Conservation (phyloP, 2,888 invertebrate genomes). For the Megamerina dolium region DNA sequence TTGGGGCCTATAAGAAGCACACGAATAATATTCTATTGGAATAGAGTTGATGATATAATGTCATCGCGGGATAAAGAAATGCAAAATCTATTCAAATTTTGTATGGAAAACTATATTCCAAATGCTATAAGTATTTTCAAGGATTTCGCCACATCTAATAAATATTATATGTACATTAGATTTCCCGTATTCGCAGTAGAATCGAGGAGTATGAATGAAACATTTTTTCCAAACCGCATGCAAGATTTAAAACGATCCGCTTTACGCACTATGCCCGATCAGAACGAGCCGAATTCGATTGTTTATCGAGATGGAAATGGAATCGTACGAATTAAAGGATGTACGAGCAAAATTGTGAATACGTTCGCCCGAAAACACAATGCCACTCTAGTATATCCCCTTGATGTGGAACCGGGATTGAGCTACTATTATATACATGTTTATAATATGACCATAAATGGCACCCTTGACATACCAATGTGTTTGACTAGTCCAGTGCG, state of each 20-base stretch:
- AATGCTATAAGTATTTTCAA: background rate
- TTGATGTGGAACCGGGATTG: background rate
- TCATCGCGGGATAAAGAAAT: background rate
- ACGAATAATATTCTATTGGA: background rate
- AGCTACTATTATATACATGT: background rate
- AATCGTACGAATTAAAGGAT: conserved; percentile 2
- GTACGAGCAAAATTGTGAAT: conserved; percentile 5
- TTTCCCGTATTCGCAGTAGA: background rate
- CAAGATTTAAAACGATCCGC: conserved; percentile 8
- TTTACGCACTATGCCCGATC: conserved; percentile 11
- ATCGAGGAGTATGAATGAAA: background rate
- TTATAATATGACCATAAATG: background rate
- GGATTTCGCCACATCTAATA: background rate
- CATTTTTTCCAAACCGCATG: background rate
- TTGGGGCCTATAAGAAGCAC: background rate
- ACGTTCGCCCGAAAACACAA: conserved; percentile 7
- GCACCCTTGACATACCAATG: background rate
- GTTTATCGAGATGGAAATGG: conserved; percentile 5
- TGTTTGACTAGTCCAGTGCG: background rate
- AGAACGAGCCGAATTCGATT: conserved; percentile 8
- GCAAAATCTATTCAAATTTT: background rate
- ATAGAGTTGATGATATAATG: background rate
- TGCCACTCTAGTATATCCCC: conserved; percentile 4
- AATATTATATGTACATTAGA: background rate
- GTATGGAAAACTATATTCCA: background rate